Conservation (phyloP, 1,140 invertebrate species). For the Aphis gossypii region DNA sequence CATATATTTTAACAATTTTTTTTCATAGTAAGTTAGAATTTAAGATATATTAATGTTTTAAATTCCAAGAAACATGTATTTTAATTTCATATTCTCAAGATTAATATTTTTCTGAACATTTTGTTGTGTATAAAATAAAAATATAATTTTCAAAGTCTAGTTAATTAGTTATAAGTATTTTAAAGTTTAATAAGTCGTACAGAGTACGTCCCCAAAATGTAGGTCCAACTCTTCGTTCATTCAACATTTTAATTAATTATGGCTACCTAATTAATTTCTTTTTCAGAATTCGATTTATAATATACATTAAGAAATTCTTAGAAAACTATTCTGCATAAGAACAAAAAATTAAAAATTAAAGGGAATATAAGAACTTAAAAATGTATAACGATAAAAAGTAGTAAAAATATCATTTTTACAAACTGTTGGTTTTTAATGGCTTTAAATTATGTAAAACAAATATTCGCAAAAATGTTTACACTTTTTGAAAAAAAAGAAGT, state of each 20-base stretch:
- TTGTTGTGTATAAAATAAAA: no score
- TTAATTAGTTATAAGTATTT: not conserved
- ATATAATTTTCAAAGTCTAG: no score
- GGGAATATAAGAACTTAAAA: not conserved
- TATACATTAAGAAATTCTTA: not conserved
- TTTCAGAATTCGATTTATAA: not conserved
- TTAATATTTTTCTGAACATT: no score
- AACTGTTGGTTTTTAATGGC: not conserved
- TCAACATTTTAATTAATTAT: not conserved
- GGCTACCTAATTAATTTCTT: not conserved
- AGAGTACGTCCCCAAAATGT: not conserved
- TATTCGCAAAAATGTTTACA: not conserved
- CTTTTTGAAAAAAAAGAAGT: not conserved
- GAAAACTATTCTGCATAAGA: not conserved
- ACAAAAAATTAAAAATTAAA: not conserved
- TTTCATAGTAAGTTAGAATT: not conserved
- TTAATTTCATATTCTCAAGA: not conserved
- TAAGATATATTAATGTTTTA: not conserved
- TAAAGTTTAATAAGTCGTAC: not conserved
- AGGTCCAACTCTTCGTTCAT: not conserved
- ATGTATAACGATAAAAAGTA: not conserved
- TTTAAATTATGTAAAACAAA: not conserved
- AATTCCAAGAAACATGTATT: not conserved
- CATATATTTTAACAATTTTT: not conserved
- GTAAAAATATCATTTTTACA: not conserved